These are phyloP conservation scores for Carettochelys insculpta DNA, from an alignment of 2,113 vertebrate species.

Conservation along the genomic window DNA sequence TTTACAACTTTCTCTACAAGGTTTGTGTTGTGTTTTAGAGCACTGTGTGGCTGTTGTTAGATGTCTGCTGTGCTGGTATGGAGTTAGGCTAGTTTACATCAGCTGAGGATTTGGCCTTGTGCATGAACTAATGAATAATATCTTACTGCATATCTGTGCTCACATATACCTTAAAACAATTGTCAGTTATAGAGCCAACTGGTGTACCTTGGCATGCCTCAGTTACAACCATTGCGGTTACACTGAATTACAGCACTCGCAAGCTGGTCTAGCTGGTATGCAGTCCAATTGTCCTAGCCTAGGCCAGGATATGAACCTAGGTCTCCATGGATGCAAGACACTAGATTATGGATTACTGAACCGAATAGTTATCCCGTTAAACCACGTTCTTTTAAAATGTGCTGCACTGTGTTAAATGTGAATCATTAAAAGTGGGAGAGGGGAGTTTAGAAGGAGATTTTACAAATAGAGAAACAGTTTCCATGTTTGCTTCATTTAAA, in stretches of 20 bases:
- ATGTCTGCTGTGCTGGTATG: background rate
- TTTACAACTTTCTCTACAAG: slow-evolving; percentile 80
- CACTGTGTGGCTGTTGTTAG: background rate
- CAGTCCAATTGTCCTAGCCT: background rate
- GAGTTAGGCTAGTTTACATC: slow-evolving; percentile 21
- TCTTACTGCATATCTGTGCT: slow-evolving; percentile 49
- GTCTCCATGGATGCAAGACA: background rate
- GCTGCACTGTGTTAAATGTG: background rate
- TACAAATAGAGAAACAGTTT: no score
- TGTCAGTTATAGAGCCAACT: background rate
- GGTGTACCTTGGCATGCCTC: slow-evolving; percentile 33
- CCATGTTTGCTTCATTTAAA: no score
- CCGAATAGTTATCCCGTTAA: background rate
- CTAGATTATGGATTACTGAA: background rate
- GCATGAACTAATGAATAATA: slow-evolving; percentile 13
- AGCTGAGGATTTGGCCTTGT: slow-evolving; percentile 52
- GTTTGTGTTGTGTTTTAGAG: slow-evolving; percentile 58
- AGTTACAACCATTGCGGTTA: slow-evolving; percentile 30
- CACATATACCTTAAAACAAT: background rate
- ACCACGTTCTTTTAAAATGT: background rate
- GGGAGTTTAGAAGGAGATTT: no score
- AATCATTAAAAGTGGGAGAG: no score
- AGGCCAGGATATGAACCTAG: background rate
- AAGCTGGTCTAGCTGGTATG: background rate
- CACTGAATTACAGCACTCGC: background rate